phyloP scores from a whole-genome alignment of 1,140 invertebrate genomes.

The Venturia canescens region DNA sequence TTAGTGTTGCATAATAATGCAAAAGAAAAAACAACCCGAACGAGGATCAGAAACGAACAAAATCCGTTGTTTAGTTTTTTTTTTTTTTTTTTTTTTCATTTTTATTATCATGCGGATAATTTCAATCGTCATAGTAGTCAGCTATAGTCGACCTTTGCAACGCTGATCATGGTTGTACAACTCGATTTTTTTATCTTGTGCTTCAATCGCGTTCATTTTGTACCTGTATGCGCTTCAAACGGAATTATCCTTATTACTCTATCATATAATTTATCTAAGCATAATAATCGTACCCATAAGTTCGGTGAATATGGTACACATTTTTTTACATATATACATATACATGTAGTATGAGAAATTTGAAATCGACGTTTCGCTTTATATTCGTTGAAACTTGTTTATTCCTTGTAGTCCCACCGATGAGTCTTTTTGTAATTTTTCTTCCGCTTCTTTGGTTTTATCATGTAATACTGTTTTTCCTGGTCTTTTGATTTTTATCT shows the following conservation, averaged over 20 bases:
- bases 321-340: not conserved
- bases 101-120: not conserved
- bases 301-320: not conserved
- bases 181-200: conserved; percentile 12
- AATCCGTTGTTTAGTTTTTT: not conserved
- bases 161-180: conserved; percentile 43
- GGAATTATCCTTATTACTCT: not conserved
- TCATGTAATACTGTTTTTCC: not conserved
- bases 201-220: conserved; percentile 26
- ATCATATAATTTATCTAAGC: not conserved
- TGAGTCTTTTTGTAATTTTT: conserved; percentile 3
- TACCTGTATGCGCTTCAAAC: conserved; percentile 1
- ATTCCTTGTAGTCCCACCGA: not conserved
- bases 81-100: too few species aligned
- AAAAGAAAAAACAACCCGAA: not conserved
- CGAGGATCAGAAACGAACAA: not conserved
- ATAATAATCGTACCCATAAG: conserved; percentile 22
- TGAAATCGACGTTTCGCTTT: not conserved
- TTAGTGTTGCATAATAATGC: conserved; percentile 32
- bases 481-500: conserved; percentile 10
- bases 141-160: conserved; percentile 14
- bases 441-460: not conserved
- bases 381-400: not conserved
- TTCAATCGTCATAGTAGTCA: not conserved
- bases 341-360: not conserved